Evolutionary conservation across 2,888 invertebrate species (phyloP), one percentile per base, ranked within the genome.

Genomic region (Xestia c-nigrum): DNA sequence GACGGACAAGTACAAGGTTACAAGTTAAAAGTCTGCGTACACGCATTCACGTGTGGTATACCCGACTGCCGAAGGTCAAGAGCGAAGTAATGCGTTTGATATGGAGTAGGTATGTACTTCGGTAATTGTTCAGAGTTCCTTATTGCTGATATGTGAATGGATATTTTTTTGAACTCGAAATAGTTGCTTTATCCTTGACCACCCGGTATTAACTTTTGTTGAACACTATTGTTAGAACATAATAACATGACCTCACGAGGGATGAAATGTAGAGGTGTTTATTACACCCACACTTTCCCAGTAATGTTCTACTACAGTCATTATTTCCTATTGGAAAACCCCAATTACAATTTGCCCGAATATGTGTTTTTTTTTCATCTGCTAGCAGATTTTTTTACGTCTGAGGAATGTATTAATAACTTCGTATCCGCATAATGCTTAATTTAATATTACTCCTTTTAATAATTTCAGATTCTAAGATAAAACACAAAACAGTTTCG

Each of bases 1-100:
- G 85, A 75, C 84, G 79, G 72, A 75, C 89, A 90, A 89, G 90
- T 90, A 88, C 89, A 87, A 79, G 79, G 80, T 85, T 84, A 80
- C 79, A 86, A 78, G 84, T 78, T 70, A 73, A 74, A 88, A 85
- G 77, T 79, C 71, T 81, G 80, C 81, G 85, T 80, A 68, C 63
- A 80, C 85, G 81, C 79, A 81, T 70, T 72, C 65, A 72, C 31
- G 47, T 74, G 65, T 81, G 64, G 66, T 81, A 63, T 74, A 83
- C 74, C 31, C 78, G 66, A 86, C 86, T 71, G 61, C 2, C 50
- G 66, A 79, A 84, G 80, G 83, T 86, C 83, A 84, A 84, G 80
- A 69, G 40, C 84, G 63, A 71, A 65, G 24, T 50, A 43, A 50
- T 63, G 59, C 43, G 65, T 69, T 76, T 72, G 55, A 50, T 55